phyloP scores from a whole-genome alignment of 2,797 vertebrate genomes.

The Pipistrellus pygmaeus region DNA sequence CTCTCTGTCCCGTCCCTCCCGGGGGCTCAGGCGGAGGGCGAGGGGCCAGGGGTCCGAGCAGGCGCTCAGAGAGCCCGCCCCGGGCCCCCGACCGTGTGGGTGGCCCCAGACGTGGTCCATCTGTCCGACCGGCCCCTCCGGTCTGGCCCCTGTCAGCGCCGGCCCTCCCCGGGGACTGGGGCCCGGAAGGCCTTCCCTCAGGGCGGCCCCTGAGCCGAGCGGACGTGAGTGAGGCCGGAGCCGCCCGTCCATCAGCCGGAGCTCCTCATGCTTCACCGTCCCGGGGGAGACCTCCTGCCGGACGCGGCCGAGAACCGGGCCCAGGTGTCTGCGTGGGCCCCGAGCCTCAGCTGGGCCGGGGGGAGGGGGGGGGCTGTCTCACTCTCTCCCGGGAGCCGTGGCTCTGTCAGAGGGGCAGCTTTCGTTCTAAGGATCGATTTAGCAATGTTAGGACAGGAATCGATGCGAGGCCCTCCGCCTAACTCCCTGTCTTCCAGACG shows the following conservation, averaged over 20 bases:
- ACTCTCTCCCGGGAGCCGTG: neutral
- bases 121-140: neutral
- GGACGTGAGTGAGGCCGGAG: neutral
- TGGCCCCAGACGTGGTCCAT: neutral
- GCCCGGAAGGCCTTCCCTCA: neutral
- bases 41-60: too few species aligned
- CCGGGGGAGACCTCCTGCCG: too few species aligned
- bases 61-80: neutral
- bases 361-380: neutral
- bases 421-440: constrained; percentile 15
- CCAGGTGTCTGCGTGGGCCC: neutral
- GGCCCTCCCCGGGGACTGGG: neutral
- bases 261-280: neutral
- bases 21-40: too few species aligned
- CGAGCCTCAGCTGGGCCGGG: neutral
- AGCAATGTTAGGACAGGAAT: neutral
- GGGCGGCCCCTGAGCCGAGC: neutral
- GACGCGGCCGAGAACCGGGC: neutral
- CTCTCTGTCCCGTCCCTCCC: too few species aligned
- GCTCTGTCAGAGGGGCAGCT: neutral
- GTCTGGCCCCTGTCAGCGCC: neutral
- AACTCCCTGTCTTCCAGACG: neutral
- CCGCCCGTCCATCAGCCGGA: neutral
- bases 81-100: neutral
- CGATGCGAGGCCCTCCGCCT: neutral